phyloP scores from a whole-genome alignment of 2,797 vertebrate genomes.

The Naso thynnoides region DNA sequence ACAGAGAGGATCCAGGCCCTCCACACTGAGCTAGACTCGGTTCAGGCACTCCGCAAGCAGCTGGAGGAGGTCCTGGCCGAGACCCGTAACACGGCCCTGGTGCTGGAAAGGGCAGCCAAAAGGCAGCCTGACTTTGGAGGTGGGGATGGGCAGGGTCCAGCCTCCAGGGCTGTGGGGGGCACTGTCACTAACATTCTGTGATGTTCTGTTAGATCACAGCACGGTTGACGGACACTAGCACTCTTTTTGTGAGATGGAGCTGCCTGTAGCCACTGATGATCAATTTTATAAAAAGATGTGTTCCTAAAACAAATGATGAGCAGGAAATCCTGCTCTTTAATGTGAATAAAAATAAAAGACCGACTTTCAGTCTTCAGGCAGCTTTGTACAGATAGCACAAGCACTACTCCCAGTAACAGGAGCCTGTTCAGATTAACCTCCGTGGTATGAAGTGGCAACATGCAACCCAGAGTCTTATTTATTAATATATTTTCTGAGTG shows the following conservation, averaged over 20 bases:
- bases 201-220: constrained; percentile 70
- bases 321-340: neutral
- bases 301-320: neutral
- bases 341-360: neutral
- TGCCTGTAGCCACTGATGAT: constrained; percentile 47
- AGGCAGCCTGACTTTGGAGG: constrained; percentile 90
- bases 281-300: constrained; percentile 6
- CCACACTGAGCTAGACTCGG: constrained; percentile 90
- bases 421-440: constrained; percentile 69
- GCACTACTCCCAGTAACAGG: constrained; percentile 56
- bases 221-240: constrained; percentile 33
- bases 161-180: constrained; percentile 85
- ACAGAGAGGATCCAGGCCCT: constrained; percentile 86
- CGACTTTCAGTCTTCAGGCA: constrained; percentile 52
- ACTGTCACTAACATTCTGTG: constrained; percentile 77
- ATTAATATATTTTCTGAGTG: constrained; percentile 67
- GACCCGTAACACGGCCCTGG: constrained; percentile 88
- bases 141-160: constrained; percentile 91
- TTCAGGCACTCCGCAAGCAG: constrained; percentile 89
- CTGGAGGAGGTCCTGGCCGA: constrained; percentile 92
- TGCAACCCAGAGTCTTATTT: constrained; percentile 69
- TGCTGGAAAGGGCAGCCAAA: constrained; percentile 87
- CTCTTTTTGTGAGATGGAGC: constrained; percentile 62
- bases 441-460: constrained; percentile 64
- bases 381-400: constrained; percentile 57